These are phyloP conservation scores for Bucco capensis DNA, from an alignment of 2,113 vertebrate species.

Conservation along the genomic window DNA sequence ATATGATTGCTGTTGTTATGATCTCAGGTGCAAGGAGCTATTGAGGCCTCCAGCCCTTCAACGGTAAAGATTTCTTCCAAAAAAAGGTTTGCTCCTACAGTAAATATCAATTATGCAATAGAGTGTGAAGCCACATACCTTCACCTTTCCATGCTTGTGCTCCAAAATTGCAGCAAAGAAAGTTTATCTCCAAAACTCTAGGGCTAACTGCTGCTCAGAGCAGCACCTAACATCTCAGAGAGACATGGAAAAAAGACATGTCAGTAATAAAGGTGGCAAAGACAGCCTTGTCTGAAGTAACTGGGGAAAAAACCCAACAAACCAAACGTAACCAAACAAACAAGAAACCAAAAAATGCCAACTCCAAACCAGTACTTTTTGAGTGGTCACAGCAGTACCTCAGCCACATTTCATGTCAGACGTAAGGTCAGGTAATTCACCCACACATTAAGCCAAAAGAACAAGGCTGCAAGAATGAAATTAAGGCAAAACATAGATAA, in stretches of 20 bases:
- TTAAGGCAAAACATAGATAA: not conserved
- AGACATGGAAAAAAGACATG: not conserved
- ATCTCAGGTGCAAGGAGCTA: not conserved
- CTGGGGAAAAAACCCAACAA: not conserved
- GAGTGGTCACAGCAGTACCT: not conserved
- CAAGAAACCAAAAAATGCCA: not conserved
- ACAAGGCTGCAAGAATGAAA: not conserved
- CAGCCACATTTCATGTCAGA: not conserved
- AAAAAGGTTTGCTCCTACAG: not conserved
- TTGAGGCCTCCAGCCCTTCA: not conserved
- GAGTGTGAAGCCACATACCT: not conserved
- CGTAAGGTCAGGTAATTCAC: not conserved
- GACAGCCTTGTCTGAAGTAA: not conserved
- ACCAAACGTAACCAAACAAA: not conserved
- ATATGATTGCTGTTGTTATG: not conserved
- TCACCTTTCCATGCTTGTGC: not conserved
- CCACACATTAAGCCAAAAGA: not conserved
- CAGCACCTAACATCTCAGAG: not conserved
- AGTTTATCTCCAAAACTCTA: not conserved
- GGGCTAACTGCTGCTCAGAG: not conserved
- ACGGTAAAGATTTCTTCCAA: not conserved
- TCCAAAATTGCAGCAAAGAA: not conserved
- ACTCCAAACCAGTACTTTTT: not conserved
- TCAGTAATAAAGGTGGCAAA: not conserved
- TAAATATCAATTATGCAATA: not conserved